A percentile compares a stretch with the other conserved stretches of the same genome.
These are phyloP conservation scores for Andrena chrysosceles DNA, from an alignment of 2,888 invertebrate genomes.

Conservation along the genomic window DNA sequence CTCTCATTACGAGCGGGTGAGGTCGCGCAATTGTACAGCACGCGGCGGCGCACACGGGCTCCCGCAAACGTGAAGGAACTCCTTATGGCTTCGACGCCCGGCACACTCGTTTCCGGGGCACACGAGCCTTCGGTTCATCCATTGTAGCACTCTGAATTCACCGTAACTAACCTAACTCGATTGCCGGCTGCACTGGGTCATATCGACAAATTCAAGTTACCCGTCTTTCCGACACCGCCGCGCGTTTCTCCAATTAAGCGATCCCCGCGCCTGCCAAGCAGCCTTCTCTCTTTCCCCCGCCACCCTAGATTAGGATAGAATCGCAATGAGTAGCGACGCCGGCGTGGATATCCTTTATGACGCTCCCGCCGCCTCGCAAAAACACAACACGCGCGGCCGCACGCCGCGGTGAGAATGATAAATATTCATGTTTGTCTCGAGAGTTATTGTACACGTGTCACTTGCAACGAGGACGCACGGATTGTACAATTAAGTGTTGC, in stretches of 20 bases:
- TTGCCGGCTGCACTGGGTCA: conserved; percentile 76
- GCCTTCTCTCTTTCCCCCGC: background rate
- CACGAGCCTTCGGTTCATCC: conserved; percentile 58
- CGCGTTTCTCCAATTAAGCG: conserved; percentile 71
- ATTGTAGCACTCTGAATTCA: conserved; percentile 72
- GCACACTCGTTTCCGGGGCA: conserved; percentile 31
- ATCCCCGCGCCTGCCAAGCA: conserved; percentile 55
- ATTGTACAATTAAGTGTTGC: background rate
- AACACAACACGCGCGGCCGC: too few species aligned
- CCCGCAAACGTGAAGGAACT: conserved; percentile 51
- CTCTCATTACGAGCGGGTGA: conserved; percentile 48
- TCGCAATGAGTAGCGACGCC: conserved; percentile 31
- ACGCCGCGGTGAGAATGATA: conserved; percentile 26
- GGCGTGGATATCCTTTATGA: conserved; percentile 34
- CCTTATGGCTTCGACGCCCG: conserved; percentile 30
- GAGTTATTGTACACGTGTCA: conserved; percentile 27
- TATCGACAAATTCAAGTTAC: conserved; percentile 79
- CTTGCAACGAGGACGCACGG: conserved; percentile 3
- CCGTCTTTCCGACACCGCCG: conserved; percentile 70
- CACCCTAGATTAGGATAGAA: conserved; percentile 14
- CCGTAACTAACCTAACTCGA: conserved; percentile 80
- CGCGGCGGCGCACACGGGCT: conserved; percentile 14
- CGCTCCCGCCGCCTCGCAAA: background rate
- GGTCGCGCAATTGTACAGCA: conserved; percentile 18
- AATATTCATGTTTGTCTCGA: conserved; percentile 25